Base-by-base conservation (phyloP, 2,113 vertebrate genomes). In the Numida meleagris region DNA sequence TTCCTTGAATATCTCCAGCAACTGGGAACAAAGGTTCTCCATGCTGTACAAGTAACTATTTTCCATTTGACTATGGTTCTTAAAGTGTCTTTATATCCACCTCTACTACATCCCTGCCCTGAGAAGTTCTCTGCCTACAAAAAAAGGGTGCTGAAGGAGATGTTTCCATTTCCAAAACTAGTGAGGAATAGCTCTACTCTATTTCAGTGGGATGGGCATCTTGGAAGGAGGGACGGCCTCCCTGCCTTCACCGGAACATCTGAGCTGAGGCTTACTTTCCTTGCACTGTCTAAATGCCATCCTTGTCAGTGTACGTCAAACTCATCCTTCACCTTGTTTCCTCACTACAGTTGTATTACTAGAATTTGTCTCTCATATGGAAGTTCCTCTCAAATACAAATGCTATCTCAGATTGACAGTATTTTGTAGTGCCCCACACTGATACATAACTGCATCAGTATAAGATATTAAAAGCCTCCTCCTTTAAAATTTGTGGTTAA, bases 401-500 rank as follows among this genome's bases (percentile, higher is more conserved):
- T 70, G 14, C 10, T 90, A 78, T 58, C 62, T 75, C 23, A 75
- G 36, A 53, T 77, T 63, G 82, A 36, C 17, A 59, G 1, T 27
- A 12, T 14, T 66, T 86, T 76, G 50, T 40, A 29, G n/a, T 66
- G 14, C 61, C 48, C 36, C 53, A 65, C 14, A 43, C 31, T 70
- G 38, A 82, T 73, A 43, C 18, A 23, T 55, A 86, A 74, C 43
- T 65, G 40, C 91, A 84, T 58, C 62, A 66, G 6, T 82, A n/a
- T 57, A 80, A 43, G 8, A 48, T 74, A 87, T 76, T 79, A 66
- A 86, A 88, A 77, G 34, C 27, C 65, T 86, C 13, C 63, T 93
- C 59, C 81, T 59, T 48, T 94, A 84, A 91, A 84, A 61, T 70
- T 82, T 74, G 34, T 83, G 25, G 15, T 86, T 91, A 94, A 90